These are phyloP conservation scores for Ctenomys sociabilis DNA, from an alignment of 2,113 vertebrate species.

Conservation along the genomic window DNA sequence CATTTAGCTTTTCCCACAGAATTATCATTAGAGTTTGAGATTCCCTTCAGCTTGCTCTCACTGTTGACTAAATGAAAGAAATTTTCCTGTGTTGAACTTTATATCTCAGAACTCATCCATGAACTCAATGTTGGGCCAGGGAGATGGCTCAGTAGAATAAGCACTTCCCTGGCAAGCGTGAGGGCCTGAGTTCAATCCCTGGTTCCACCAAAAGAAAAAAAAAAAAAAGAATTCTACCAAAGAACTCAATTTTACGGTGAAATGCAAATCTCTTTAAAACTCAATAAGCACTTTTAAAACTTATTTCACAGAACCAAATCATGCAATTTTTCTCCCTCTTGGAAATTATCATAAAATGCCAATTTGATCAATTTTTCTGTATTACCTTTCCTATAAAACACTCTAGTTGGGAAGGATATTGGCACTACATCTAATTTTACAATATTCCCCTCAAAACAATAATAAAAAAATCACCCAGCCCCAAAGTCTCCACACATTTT, in stretches of 20 bases:
- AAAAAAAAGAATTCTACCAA: no score
- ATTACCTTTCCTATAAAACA: conserved; percentile 24
- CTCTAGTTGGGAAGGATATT: conserved; percentile 33
- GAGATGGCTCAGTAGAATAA: no score
- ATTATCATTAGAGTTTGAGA: conserved; percentile 28
- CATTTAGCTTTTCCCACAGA: background rate
- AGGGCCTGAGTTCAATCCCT: no score
- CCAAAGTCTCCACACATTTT: conserved; percentile 36
- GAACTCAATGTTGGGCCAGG: no score
- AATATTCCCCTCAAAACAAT: conserved; percentile 41
- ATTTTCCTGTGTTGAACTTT: conserved; percentile 4
- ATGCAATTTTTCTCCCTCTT: conserved; percentile 50
- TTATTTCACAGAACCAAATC: conserved; percentile 45
- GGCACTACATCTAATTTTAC: conserved; percentile 6
- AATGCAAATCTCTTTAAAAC: conserved; percentile 59
- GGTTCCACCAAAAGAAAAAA: no score
- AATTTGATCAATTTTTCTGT: conserved; percentile 70
- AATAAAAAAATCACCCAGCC: conserved; percentile 11
- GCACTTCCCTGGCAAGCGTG: no score
- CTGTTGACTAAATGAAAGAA: conserved; percentile 17
- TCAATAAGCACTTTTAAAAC: conserved; percentile 65
- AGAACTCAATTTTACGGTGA: conserved; percentile 61
- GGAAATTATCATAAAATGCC: conserved; percentile 75
- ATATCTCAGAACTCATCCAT: conserved; percentile 29
- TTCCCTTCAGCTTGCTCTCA: background rate